Evolutionary conservation across 2,797 vertebrate species (phyloP), one percentile per base, ranked within the genome.

Genomic region (Ficedula albicollis): DNA sequence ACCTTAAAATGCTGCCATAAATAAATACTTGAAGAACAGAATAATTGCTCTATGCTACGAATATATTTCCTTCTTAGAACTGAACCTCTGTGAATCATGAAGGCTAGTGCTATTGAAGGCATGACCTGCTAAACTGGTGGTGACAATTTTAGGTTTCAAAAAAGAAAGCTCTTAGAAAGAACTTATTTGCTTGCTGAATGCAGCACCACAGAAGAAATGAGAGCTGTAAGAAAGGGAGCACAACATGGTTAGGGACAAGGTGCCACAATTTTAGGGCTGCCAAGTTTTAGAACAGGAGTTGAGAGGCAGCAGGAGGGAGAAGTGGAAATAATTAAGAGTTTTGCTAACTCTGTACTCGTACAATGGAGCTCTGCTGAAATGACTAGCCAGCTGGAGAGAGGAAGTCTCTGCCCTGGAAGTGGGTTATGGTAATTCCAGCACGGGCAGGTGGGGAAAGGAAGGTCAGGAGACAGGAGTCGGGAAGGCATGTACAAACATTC

Each of bases 361-460:
- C 41, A 64, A 17, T 0, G 0, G 41, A 64, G 38, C 22, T 80
- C 56, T 80, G 68, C 72, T n/a, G 44, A 67, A 94, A 74, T 2
- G 9, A n/a, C 74, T 6, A 56, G 70, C 60, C 87, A 54, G 41
- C 19, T 91, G 72, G 89, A 91, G 56, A 80, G 36, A 36, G 22
- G 46, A 69, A 52, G 55, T 39, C 72, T 87, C 82, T 93, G 89
- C 68, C 49, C 60, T 36, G 52, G 74, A 93, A 91, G 32, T 39
- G 38, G 81, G 84, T 93, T 85, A 77, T 46, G 62, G 78, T 56
- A 92, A 91, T 96, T 77, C 64, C 64, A 70, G 81, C 84, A 77
- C 3, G 48, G 64, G 60, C 1, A 2, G 82, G 56, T 13, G 16
- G 54, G 32, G 55, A 74, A 60, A 68, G 63, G 27, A 43, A 85